phyloP scores from a whole-genome alignment of 1,140 invertebrate genomes.

The Idris sp. region DNA sequence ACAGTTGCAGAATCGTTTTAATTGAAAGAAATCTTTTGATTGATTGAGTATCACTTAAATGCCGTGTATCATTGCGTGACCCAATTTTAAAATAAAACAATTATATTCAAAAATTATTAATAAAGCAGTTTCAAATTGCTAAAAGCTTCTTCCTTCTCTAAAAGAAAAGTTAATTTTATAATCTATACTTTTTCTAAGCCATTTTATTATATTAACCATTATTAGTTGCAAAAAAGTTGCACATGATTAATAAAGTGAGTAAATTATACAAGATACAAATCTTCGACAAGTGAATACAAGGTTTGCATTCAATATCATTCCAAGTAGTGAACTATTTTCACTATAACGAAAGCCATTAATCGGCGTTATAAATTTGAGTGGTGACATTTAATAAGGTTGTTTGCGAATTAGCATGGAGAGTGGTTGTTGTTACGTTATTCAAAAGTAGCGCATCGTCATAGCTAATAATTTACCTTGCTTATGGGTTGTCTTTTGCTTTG shows the following conservation, averaged over 20 bases:
- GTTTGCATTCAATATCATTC: too few species aligned
- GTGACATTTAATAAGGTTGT: conserved; percentile 26
- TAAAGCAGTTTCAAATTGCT: too few species aligned
- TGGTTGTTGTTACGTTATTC: conserved; percentile 29
- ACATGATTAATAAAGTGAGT: too few species aligned
- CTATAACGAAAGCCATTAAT: conserved; percentile 22
- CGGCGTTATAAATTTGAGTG: conserved; percentile 6
- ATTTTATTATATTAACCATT: too few species aligned
- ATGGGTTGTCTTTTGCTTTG: conserved; percentile 15
- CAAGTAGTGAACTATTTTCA: too few species aligned
- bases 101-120: too few species aligned
- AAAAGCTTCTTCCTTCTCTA: too few species aligned
- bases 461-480: conserved; percentile 32
- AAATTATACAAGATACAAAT: too few species aligned
- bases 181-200: too few species aligned
- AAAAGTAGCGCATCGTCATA: conserved; percentile 35
- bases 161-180: too few species aligned
- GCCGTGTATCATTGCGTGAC: neutral
- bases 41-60: neutral
- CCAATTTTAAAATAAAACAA: neutral
- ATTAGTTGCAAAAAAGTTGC: too few species aligned
- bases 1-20: neutral
- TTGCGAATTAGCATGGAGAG: conserved; percentile 10
- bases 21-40: conserved; percentile 3
- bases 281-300: too few species aligned